Base-by-base conservation (phyloP, 1,140 invertebrate species). In the Drosophila carrolli region DNA sequence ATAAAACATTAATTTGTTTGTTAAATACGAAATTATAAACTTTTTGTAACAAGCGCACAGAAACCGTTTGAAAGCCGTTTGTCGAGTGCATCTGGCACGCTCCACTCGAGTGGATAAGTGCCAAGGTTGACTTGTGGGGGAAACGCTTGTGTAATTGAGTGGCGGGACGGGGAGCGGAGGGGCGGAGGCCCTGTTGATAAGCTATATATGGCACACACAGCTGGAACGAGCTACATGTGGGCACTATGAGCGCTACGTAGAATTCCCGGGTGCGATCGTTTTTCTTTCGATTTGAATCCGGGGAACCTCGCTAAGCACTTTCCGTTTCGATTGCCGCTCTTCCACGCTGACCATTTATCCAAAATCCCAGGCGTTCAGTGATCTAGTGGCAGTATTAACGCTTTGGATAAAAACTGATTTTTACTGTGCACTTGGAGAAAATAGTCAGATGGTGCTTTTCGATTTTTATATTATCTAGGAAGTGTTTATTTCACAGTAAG, bases 11-110 rank as follows among this genome's bases (percentile, higher is more conserved):
- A 78, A 77, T 86, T 86, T 86, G 88, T 86, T 86, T 86, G 83
- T 88, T 86, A 88, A 88, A 88, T 77, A 63, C 80, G 72, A 88
- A 88, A 88, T 89, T 71, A 86, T 88, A 89, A 88, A 88, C 83
- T 88, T 88, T 88, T 88, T 63, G 73, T 89, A 88, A 63, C 83
- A 88, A 88, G 84, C 80, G 84, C 80, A 14, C 83, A 88, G 83
- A 66, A 88, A 88, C 50, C 83, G 67, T 86, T 80, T 76, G 83
- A 88, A 88, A 89, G 82, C 57, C 66, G 66, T 88, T 88, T 86
- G 78, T 55, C 51, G 13, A 71, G 63, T 88, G 83, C 82, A 85
- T 59, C 77, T 71, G 43, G 67, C 78, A 50, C 78, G 82, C 67
- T 48, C 54, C 81, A 68, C 63, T 60, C 54, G 66, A 46, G 51